Evolutionary conservation across 2,888 invertebrate species (phyloP).

Genomic region (Cacoxenus indagator): DNA sequence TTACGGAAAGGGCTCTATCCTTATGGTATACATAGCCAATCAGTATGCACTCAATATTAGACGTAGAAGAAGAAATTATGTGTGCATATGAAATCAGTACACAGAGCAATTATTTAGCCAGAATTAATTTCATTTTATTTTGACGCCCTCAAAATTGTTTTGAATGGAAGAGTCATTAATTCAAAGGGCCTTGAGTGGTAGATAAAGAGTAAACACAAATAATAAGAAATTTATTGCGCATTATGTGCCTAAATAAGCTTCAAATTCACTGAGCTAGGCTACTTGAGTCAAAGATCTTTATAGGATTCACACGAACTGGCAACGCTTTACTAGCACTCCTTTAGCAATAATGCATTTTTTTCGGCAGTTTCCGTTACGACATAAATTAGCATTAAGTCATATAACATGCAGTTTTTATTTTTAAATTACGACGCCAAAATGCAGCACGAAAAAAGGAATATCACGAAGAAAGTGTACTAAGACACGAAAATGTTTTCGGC

Average conservation of each 20-base stretch:
- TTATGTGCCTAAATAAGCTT: too few relatives aligned
- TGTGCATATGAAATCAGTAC: conserved; percentile 42
- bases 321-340: background rate
- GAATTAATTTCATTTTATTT: conserved; percentile 48
- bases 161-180: background rate
- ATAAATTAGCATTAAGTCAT: conserved; percentile 54
- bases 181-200: too few relatives aligned
- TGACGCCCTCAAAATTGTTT: too few relatives aligned
- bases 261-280: too few relatives aligned
- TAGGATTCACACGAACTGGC: background rate
- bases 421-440: background rate
- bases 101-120: conserved; percentile 33
- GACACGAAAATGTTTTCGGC: conserved; percentile 25
- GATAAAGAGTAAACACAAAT: too few relatives aligned
- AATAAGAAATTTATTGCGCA: too few relatives aligned
- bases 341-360: conserved; percentile 11
- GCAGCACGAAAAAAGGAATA: background rate
- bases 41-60: background rate
- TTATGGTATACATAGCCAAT: too few relatives aligned
- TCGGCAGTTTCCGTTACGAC: conserved; percentile 43
- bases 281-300: too few relatives aligned
- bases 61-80: background rate
- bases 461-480: background rate
- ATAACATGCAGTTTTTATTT: conserved; percentile 22
- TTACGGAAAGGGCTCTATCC: background rate